Base-by-base conservation (phyloP, 2,797 vertebrate genomes). In the Octomys mimax region DNA sequence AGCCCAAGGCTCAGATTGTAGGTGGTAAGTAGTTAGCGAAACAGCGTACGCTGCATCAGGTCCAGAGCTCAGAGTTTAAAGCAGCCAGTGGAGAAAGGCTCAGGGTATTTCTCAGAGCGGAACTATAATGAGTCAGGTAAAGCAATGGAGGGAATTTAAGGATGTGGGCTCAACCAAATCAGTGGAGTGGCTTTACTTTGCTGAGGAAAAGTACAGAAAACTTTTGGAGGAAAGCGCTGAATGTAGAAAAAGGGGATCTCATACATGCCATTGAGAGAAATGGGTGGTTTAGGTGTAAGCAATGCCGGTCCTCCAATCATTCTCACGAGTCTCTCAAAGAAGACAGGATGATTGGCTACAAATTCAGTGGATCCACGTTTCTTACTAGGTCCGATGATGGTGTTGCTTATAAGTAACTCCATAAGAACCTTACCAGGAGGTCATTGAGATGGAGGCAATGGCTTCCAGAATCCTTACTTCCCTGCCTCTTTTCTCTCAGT, bases 121-220 rank as follows among this genome's bases (percentile, higher is more conserved):
- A 97, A 95, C 88, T 93, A 87, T 86, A 94, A 42, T 59, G 79
- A 95, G 79, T 96, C 97, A 96, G 97, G 97, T 98, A 98, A 98
- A 97, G 97, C 93, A 2, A 6, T 95, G 14, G 93, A 95, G 93
- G 2, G 1, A 88, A 87, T 81, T 66, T 64, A 92, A 96, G 78
- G 84, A 19, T 71, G 24, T 22, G 7, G n/a, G 57, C 66, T 9
- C 94, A 90, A 5, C 94, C 93, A 91, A 97, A 91, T 87, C 77
- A 91, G 89, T 62, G 89, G 6, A 81, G 73, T 54, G 33, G 89
- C 57, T 64, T 49, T 81, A 52, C 11, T 89, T 70, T 54, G 22
- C 42, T 94, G 61, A 21, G 33, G 71, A 89, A 64, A 78, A 11
- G 16, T 3, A 59, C 39, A 80, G 46, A 77, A 73, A 18, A 28